phyloP scores from a whole-genome alignment of 37 sponge, comb jelly and placozoan species.

The Corticium candelabrum region DNA sequence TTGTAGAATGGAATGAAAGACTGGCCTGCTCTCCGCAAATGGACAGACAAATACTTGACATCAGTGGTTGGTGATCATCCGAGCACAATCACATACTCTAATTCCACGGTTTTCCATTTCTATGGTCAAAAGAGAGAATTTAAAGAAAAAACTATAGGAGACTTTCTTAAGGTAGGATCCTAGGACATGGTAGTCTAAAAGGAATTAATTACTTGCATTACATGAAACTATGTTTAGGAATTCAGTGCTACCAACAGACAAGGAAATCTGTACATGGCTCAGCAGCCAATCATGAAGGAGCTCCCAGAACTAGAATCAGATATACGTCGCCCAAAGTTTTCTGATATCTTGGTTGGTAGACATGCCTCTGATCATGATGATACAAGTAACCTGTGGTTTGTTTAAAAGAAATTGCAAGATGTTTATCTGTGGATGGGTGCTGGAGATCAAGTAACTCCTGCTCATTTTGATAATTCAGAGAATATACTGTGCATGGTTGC shows the following conservation, averaged over 20 bases:
- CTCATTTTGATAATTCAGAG: conserved; percentile 5
- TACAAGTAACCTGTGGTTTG: neutral
- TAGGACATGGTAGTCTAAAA: too few relatives aligned
- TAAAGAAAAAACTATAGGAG: neutral
- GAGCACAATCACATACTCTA: neutral
- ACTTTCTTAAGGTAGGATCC: neutral
- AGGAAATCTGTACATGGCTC: neutral
- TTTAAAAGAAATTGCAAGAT: neutral
- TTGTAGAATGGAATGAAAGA: neutral
- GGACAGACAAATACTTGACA: neutral
- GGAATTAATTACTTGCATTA: neutral
- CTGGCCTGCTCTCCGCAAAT: neutral
- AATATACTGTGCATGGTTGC: conserved; percentile 11
- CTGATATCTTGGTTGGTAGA: neutral
- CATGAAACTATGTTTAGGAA: neutral
- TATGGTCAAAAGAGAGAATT: neutral
- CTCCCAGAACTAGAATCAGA: neutral
- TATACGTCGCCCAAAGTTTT: neutral
- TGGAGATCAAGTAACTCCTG: conserved; percentile 8
- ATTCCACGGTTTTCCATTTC: neutral
- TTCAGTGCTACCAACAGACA: neutral
- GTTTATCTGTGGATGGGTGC: conserved; percentile 8
- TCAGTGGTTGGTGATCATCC: neutral
- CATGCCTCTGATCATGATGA: neutral
- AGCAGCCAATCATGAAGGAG: neutral